Evolutionary conservation across 1,140 invertebrate genomes (phyloP), one percentile per base, ranked within the genome.

Genomic region (Bradysia coprophila): DNA sequence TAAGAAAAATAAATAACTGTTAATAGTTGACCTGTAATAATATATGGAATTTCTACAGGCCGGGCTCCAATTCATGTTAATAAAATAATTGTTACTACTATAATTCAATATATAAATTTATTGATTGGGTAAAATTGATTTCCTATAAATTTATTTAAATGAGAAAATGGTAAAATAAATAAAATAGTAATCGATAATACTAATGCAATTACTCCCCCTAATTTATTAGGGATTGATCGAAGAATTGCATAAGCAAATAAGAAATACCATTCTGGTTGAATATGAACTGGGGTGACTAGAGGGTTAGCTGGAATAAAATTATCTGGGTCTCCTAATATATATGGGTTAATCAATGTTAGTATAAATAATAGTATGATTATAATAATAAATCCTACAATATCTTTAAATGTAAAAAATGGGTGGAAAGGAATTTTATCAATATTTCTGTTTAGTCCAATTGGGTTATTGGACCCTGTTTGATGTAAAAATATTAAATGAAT

Each of bases 261-360:
- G 59, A 81, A 81, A 59, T 80, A 80, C 71, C 73, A 80, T 69
- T 80, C 76, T 44, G 76, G 76, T 68, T 80, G 69, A 67, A 81
- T 80, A 61, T 78, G 76, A 31, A 66, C 50, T 3, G 76, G 76
- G 0, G 76, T 80, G 18, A 74, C 64, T 67, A 79, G 51, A n/a
- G 71, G 66, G 46, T 79, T 76, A 33, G 74, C 74, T n/a, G 66
- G 64, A 15, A 63, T 70, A 64, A 77, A 81, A 63, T 78, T 79
- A 66, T 78, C 75, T 15, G 69, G 66, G 49, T 80, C 75, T 48
- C 65, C 63, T 57, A 80, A 54, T 50, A 72, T 38, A 54, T 69
- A 69, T n/a, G 76, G 73, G 39, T 52, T 57, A 42, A 57, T 59
- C 54, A 71, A 53, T 24, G 57, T 53, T 59, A 68, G 53, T 42